These are phyloP conservation scores for Selene dorsalis DNA, from an alignment of 2,797 vertebrate species.

Conservation along the genomic window DNA sequence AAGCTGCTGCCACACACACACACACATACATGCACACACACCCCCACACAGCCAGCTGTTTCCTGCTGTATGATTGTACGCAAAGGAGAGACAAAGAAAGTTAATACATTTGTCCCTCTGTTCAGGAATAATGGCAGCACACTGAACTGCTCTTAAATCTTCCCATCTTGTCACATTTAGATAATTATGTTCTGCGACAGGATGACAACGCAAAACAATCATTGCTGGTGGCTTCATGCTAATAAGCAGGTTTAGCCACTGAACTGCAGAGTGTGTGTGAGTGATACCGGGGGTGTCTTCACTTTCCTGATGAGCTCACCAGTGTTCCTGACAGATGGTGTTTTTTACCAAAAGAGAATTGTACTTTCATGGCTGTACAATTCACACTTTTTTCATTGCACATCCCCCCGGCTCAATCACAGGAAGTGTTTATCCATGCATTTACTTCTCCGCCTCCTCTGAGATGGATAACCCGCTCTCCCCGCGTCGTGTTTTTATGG, in stretches of 20 bases:
- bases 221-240: slow-evolving; percentile 39
- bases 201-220: slow-evolving; percentile 42
- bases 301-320: slow-evolving; percentile 63
- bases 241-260: slow-evolving; percentile 53
- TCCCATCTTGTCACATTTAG: slow-evolving; percentile 44
- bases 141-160: slow-evolving; percentile 27
- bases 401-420: slow-evolving; percentile 60
- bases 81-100: slow-evolving; percentile 31
- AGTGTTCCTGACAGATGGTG: slow-evolving; percentile 75
- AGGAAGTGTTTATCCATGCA: slow-evolving; percentile 62
- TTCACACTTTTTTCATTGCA: slow-evolving; percentile 52
- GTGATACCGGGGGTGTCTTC: slow-evolving; percentile 52
- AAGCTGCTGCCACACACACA: slow-evolving; percentile 41
- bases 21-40: not conserved
- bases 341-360: slow-evolving; percentile 71
- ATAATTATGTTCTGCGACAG: slow-evolving; percentile 50
- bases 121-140: slow-evolving; percentile 5
- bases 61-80: slow-evolving; percentile 19
- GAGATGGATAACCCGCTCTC: slow-evolving; percentile 48
- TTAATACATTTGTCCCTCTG: slow-evolving; percentile 16
- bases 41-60: slow-evolving; percentile 51
- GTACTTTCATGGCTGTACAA: slow-evolving; percentile 61
- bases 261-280: slow-evolving; percentile 46
- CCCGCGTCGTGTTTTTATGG: slow-evolving; percentile 38
- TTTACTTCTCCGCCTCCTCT: slow-evolving; percentile 47